Base-by-base conservation (phyloP, 2,888 invertebrate genomes). In the Thelaira solivaga region DNA sequence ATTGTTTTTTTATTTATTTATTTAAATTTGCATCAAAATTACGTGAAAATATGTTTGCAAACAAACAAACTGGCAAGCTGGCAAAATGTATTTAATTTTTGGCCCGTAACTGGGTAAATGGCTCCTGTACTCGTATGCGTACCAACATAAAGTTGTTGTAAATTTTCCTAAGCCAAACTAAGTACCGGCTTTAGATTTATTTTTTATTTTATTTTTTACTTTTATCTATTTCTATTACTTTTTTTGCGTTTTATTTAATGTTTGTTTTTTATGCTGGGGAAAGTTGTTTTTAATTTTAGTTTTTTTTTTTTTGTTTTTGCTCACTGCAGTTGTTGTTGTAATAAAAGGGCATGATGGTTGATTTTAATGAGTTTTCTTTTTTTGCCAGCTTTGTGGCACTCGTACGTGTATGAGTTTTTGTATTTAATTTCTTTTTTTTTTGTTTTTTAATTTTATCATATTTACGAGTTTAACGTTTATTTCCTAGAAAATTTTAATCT, bases 321-420 rank as follows among this genome's bases (percentile, higher is more conserved):
- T 2, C 24, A 16, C 6, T n/a, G 36, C 1, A 11, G 2, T 55
- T 45, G 4, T 57, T 57, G n/a, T 49, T 51, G 26, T 53, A 61
- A 45, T 61, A 43, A 71, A 71, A 71, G 71, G 71, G 71, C 62
- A 53, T 71, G 34, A 45, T 45, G 29, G 31, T 10, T 36, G 36
- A 16, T 26, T 47, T 68, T 57, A 57, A 68, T 68, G 53, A 45
- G 36, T 36, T 68, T 57, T 68, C 13, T 51, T 53, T 49, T 11
- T 24, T 16, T 3, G 2, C 6, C 36, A 39, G 13, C 16, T 39
- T 39, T 13, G 4, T 13, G n/a, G n/a, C n/a, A n/a, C 22, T 10
- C 13, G 18, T 13, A 31, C 18, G 18, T 16, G 31, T 7, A 2
- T 29, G n/a, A 36, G 13, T 22, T 22, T 55, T 24, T 39, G 36